Evolutionary conservation across 2,113 vertebrate genomes (phyloP).

Genomic region (Empidonax traillii): DNA sequence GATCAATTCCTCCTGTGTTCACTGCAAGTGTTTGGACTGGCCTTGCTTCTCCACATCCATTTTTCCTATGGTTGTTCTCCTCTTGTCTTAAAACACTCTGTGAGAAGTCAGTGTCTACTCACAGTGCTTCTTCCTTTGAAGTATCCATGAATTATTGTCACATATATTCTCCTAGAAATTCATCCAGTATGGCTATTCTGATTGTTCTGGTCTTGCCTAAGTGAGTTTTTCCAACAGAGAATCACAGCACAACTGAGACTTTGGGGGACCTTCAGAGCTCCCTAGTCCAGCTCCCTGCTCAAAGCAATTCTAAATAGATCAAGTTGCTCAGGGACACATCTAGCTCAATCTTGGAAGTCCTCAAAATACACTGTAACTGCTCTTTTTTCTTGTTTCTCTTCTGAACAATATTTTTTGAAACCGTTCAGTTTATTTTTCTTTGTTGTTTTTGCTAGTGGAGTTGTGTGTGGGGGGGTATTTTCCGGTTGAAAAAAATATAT

Average conservation of each 20-base stretch:
- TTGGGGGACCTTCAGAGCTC: neutral
- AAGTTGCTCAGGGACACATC: neutral
- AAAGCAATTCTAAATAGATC: neutral
- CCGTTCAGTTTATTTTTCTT: neutral
- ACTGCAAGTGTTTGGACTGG: neutral
- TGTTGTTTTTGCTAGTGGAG: neutral
- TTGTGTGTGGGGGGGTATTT: neutral
- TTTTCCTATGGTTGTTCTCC: neutral
- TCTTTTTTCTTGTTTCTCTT: neutral
- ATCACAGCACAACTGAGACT: neutral
- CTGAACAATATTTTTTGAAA: neutral
- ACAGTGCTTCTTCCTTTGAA: neutral
- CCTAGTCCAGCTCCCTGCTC: neutral
- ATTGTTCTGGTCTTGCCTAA: neutral
- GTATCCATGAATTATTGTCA: neutral
- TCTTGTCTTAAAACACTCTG: neutral
- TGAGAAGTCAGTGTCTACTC: neutral
- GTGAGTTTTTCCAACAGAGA: neutral
- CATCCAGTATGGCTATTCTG: accelerated
- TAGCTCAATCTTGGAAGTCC: neutral
- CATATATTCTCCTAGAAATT: neutral
- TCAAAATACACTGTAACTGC: neutral
- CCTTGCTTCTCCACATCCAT: neutral
- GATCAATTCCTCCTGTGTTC: neutral
- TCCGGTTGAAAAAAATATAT: neutral